phyloP scores from a whole-genome alignment of 2,113 vertebrate genomes.

The Strix uralensis region DNA sequence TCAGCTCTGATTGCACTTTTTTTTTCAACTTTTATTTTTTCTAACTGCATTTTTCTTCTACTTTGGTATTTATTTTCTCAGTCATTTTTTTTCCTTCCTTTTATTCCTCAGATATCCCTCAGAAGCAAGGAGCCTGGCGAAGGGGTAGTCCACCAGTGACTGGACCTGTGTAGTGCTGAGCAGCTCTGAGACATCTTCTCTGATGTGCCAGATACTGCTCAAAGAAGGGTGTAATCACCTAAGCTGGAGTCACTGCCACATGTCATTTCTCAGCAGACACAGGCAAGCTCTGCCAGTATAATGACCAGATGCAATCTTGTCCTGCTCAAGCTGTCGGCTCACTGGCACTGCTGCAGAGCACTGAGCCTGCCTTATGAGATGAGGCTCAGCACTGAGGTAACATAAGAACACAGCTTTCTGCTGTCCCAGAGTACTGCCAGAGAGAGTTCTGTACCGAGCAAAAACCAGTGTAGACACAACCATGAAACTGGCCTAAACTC shows the following conservation, averaged over 20 bases:
- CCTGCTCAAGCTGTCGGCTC: neutral
- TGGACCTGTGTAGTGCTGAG: neutral
- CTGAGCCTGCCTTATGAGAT: neutral
- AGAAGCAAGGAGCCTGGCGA: neutral
- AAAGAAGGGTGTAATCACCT: neutral
- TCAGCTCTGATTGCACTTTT: neutral
- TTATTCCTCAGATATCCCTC: neutral
- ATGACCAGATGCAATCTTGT: neutral
- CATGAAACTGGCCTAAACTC: neutral
- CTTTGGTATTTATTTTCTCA: neutral
- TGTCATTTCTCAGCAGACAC: neutral
- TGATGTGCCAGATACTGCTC: neutral
- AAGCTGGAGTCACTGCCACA: fast-evolving
- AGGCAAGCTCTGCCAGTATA: neutral
- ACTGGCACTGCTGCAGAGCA: neutral
- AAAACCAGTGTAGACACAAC: neutral
- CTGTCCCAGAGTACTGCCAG: neutral
- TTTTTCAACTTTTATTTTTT: neutral
- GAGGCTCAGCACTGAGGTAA: neutral
- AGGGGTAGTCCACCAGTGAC: neutral
- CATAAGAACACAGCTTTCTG: neutral
- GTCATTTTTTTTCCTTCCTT: neutral
- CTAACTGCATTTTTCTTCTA: neutral
- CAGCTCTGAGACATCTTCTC: neutral
- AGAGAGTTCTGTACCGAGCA: neutral